A percentile compares a stretch with the other conserved stretches of the same genome.
These are phyloP conservation scores for Conomelus anceps DNA, from an alignment of 2,888 invertebrate species.

Conservation along the genomic window DNA sequence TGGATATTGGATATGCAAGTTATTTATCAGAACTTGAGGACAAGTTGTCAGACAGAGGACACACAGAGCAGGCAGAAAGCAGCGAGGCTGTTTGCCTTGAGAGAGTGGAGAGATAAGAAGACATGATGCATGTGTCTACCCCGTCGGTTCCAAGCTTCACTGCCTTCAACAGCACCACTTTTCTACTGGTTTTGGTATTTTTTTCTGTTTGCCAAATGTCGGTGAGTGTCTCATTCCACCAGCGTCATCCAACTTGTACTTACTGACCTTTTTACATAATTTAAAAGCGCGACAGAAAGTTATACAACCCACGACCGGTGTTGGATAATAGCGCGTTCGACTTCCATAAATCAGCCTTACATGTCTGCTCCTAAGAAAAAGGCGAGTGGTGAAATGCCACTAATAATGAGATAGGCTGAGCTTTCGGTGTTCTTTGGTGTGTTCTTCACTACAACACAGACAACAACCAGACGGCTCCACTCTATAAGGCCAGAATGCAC, in stretches of 20 bases:
- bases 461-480: not conserved
- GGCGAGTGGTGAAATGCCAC: not conserved
- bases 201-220: not conserved
- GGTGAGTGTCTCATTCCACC: not conserved
- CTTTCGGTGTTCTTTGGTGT: not conserved
- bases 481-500: not conserved
- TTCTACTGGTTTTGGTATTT: not conserved
- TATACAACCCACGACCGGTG: not conserved
- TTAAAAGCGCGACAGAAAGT: not conserved
- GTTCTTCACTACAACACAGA: not conserved
- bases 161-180: not conserved
- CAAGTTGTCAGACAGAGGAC: not conserved
- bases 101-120: not conserved
- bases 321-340: not conserved
- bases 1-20: not conserved
- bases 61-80: not conserved
- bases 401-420: not conserved
- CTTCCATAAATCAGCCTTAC: not conserved
- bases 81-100: not conserved
- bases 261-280: not conserved
- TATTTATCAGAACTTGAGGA: not conserved
- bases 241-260: not conserved
- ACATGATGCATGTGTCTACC: not conserved
- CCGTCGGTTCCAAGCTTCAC: not conserved
- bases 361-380: not conserved